These are phyloP conservation scores for Poecilia latipinna DNA, from an alignment of 2,113 vertebrate genomes.

Conservation along the genomic window DNA sequence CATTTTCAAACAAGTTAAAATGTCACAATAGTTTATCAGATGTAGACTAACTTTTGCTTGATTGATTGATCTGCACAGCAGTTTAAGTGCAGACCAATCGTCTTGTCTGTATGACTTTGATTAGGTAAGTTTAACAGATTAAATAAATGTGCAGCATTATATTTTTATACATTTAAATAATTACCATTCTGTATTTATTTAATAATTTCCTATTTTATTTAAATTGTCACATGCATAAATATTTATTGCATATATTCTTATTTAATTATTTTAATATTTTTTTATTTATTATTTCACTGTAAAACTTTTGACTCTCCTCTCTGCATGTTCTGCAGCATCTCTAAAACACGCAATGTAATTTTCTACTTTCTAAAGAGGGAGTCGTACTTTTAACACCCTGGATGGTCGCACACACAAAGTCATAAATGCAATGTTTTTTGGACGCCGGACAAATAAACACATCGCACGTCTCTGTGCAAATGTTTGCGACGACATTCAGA, in stretches of 20 bases:
- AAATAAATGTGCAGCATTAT: too few species aligned
- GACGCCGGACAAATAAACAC: not conserved
- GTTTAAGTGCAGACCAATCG: too few species aligned
- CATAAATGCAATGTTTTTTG: not conserved
- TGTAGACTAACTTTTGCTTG: not conserved
- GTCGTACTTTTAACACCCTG: not conserved
- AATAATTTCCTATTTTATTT: not conserved
- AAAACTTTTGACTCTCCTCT: not conserved
- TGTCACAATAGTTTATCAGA: too few species aligned
- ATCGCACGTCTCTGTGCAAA: not conserved
- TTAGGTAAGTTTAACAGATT: too few species aligned
- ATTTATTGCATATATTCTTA: not conserved
- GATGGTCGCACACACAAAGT: not conserved
- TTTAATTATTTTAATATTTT: not conserved
- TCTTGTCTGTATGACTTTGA: too few species aligned
- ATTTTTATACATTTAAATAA: too few species aligned
- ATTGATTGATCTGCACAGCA: not conserved
- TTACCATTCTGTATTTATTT: not conserved
- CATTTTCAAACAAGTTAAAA: not conserved
- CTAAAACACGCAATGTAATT: not conserved
- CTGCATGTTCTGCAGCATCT: conserved; percentile 6
- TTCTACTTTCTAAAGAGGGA: not conserved
- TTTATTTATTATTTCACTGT: not conserved
- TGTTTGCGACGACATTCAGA: not conserved
- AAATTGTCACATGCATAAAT: not conserved